These are phyloP conservation scores for Geodia barretti DNA, from an alignment of 37 sponge, comb jelly and placozoan genomes.

Conservation along the genomic window DNA sequence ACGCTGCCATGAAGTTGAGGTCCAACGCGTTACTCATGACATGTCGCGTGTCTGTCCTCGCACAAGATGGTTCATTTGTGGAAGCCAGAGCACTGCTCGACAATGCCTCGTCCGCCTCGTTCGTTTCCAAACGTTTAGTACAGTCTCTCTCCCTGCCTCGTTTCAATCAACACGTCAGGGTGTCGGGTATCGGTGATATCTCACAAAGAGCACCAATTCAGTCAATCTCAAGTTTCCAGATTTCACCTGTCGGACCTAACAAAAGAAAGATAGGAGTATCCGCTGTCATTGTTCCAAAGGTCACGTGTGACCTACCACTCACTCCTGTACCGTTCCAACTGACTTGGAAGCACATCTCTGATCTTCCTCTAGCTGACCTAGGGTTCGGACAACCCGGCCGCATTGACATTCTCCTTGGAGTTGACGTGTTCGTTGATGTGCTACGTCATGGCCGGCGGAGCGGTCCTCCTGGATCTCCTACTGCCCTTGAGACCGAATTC, in stretches of 20 bases:
- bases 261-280: constrained; percentile 16
- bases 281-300: constrained; percentile 42
- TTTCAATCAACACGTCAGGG: constrained; percentile 20
- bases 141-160: constrained; percentile 37
- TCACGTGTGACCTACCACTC: constrained; percentile 40
- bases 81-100: constrained; percentile 56
- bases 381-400: constrained; percentile 39
- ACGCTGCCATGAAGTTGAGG: constrained; percentile 14
- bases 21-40: constrained; percentile 47
- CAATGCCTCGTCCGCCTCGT: constrained; percentile 38
- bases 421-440: constrained; percentile 32
- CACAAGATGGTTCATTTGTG: constrained; percentile 53
- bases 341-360: constrained; percentile 38
- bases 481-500: constrained; percentile 38
- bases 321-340: constrained; percentile 35
- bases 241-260: constrained; percentile 19
- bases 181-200: constrained; percentile 47
- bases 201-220: constrained; percentile 34
- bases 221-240: constrained; percentile 27
- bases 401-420: constrained; percentile 47
- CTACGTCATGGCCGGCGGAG: constrained; percentile 45
- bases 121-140: constrained; percentile 49
- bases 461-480: constrained; percentile 42
- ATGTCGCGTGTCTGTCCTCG: constrained; percentile 21
- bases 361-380: constrained; percentile 38